phyloP scores from a whole-genome alignment of 1,140 invertebrate species.

The Cydia splendana region DNA sequence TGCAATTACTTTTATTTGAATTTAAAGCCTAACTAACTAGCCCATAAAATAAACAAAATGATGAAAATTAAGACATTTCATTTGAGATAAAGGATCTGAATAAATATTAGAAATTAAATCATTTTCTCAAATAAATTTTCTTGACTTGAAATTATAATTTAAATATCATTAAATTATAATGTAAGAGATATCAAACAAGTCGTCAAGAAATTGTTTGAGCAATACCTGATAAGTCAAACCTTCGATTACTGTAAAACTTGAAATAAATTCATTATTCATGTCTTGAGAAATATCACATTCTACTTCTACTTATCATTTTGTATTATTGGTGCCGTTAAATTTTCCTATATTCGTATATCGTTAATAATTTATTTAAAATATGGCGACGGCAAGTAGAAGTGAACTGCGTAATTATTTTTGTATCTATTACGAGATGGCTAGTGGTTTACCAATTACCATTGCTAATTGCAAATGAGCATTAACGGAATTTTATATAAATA shows the following conservation, averaged over 20 bases:
- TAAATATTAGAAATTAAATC: not conserved
- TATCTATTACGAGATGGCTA: not conserved
- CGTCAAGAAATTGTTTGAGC: not conserved
- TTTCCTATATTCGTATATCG: not conserved
- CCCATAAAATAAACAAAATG: not conserved
- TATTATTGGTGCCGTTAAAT: not conserved
- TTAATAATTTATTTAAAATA: not conserved
- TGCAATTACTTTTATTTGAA: not conserved
- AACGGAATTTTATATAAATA: not conserved
- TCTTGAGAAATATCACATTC: not conserved
- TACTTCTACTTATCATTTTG: not conserved
- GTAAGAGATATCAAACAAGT: not conserved
- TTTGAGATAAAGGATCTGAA: not conserved
- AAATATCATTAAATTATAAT: not conserved
- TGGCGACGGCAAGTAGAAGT: not conserved
- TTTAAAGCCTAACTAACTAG: not conserved
- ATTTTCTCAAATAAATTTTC: not conserved
- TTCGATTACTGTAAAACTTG: slow-evolving; percentile 26
- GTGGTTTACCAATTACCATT: not conserved
- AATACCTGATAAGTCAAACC: slow-evolving; percentile 4
- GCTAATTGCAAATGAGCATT: not conserved
- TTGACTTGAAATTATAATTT: not conserved
- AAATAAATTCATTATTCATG: not conserved
- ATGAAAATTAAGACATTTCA: not conserved
- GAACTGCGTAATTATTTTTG: not conserved